A percentile compares a stretch with the other conserved stretches of the same genome.
phyloP scores from a whole-genome alignment of 2,113 vertebrate species.

The Neofelis nebulosa region DNA sequence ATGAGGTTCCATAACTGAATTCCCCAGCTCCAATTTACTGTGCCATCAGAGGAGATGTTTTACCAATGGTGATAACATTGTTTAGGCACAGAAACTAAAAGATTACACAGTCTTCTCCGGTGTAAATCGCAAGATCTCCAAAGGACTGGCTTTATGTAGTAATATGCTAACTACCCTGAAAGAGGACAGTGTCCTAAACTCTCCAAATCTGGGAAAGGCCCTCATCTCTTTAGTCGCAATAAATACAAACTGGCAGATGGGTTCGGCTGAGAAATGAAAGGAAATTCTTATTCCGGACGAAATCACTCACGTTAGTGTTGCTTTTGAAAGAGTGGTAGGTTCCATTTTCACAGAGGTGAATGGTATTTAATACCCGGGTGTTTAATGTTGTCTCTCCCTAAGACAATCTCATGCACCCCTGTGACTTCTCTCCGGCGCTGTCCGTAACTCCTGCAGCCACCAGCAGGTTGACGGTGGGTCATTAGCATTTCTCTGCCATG shows the following conservation, averaged over 20 bases:
- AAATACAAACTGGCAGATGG: neutral
- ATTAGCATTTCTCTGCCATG: neutral
- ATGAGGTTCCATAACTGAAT: neutral
- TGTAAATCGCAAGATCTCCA: neutral
- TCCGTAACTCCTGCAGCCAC: neutral
- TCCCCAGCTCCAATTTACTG: neutral
- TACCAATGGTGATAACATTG: neutral
- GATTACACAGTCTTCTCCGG: neutral
- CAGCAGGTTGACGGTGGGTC: neutral
- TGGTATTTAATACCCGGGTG: neutral
- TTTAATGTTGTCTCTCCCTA: neutral
- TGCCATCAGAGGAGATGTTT: neutral
- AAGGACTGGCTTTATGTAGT: neutral
- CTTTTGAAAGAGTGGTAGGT: neutral
- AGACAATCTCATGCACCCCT: neutral
- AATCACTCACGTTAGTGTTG: neutral
- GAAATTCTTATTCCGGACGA: neutral
- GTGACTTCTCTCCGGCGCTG: neutral
- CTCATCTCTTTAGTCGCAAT: neutral
- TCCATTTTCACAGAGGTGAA: neutral
- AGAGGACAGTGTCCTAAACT: neutral
- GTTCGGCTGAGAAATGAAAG: neutral
- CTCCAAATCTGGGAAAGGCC: neutral
- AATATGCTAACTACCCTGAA: neutral
- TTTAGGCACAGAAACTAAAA: neutral